These are phyloP conservation scores for Prunella fulvescens DNA, from an alignment of 2,113 vertebrate species.

Conservation along the genomic window DNA sequence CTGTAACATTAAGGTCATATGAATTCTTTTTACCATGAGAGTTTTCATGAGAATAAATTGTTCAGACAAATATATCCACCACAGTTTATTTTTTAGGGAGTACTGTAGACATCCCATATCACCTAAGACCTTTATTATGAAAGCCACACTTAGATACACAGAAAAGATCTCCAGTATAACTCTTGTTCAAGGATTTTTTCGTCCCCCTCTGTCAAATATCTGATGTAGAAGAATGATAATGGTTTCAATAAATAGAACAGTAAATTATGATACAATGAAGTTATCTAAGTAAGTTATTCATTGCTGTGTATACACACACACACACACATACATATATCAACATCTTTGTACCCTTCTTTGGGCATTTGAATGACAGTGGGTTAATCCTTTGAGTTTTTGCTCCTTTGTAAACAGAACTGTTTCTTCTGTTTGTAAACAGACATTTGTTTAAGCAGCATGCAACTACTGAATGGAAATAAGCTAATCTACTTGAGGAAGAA, in stretches of 20 bases:
- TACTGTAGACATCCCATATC: background rate
- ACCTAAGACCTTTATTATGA: background rate
- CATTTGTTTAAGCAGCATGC: background rate
- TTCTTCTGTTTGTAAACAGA: background rate
- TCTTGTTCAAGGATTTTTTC: background rate
- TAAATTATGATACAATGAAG: background rate
- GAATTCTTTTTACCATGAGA: background rate
- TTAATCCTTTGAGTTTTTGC: background rate
- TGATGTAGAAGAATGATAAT: background rate
- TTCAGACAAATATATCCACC: background rate
- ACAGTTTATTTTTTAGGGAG: background rate
- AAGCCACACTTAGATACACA: background rate
- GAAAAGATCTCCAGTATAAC: background rate
- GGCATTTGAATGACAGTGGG: background rate
- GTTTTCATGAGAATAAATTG: background rate
- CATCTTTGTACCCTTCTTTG: constrained; percentile 3
- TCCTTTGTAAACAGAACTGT: background rate
- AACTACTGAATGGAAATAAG: background rate
- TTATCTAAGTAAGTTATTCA: background rate
- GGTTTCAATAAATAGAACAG: constrained; percentile 68
- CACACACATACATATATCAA: background rate
- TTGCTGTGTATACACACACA: background rate
- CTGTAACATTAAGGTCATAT: background rate
- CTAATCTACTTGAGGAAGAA: background rate
- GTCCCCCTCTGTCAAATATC: background rate